Evolutionary conservation across 2,888 invertebrate species (phyloP), one percentile per base, ranked within the genome.

Genomic region (Eupsilia transversa): DNA sequence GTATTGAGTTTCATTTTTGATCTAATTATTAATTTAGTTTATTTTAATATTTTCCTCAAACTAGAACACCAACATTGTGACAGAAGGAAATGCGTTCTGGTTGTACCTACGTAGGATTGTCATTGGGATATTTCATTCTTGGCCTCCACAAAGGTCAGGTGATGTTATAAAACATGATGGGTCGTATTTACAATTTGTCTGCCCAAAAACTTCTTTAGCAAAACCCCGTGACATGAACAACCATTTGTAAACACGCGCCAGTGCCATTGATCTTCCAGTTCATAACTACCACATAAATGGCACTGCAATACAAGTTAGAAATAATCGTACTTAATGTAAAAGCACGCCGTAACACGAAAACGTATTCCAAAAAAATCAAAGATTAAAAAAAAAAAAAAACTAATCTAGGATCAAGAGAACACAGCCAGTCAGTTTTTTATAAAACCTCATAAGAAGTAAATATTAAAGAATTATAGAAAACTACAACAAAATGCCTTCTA

Each of bases 1-100:
- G 23, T 76, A 76, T 78, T 56, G 35, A 14, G 35, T 85, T 60
- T 35, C 72, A 33, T 57, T 56, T 74, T 64, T 80, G n/a, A 80
- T 72, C 3, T 66, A 17, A 57, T 46, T 38, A 68, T 72, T 38
- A 59, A 27, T 54, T 0, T 41, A 35, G 17, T 23, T 46, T 60
- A 66, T 46, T 75, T 59, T 3, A 63, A 73, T 57, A 57, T 30
- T 20, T 17, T 56, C 20, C 1, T 71, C 0, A 14, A 56, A 65
- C 14, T 3, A 30, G 41, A 56, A 41, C 43, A 41, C 1, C 17
- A 52, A 41, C 2, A 12, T 54, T 71, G 10, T 61, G 23, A 35
- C 38, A 66, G 14, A 20, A 9, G 33, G 14, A 33, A 33, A 66
- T 43, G 9, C 14, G 14, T 64, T 46, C 23, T 14, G 30, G 23